phyloP scores from a whole-genome alignment of 2,888 invertebrate genomes.

The Drosophila testacea region DNA sequence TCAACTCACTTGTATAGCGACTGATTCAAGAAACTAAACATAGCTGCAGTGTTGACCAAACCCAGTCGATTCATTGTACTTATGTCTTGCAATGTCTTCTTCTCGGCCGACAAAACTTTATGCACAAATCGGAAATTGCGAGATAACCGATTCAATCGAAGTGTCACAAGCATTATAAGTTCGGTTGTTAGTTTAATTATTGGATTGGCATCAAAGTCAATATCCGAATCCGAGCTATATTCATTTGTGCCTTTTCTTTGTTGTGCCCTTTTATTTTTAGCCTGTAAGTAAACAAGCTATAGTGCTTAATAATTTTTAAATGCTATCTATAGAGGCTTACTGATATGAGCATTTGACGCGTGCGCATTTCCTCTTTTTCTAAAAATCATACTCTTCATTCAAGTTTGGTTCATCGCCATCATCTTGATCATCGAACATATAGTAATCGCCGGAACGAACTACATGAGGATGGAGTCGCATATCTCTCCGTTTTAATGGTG shows the following conservation, averaged over 20 bases:
- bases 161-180: conserved; percentile 54
- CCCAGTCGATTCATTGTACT: conserved; percentile 65
- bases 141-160: conserved; percentile 90
- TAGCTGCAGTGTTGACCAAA: conserved; percentile 65
- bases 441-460: conserved; percentile 98
- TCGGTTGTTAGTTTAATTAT: conserved; percentile 51
- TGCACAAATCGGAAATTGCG: conserved; percentile 97
- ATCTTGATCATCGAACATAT: conserved; percentile 97
- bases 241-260: conserved; percentile 1
- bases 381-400: conserved; percentile 86
- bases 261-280: conserved; percentile 6
- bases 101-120: conserved; percentile 93
- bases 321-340: conserved; percentile 28
- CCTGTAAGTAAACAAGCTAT: conserved; percentile 34
- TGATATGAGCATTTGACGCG: conserved; percentile 38
- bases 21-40: conserved; percentile 68
- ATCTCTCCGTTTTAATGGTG: conserved; percentile 44
- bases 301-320: background rate
- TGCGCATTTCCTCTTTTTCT: conserved; percentile 61
- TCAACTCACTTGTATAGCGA: conserved; percentile 58
- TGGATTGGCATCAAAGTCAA: conserved; percentile 58
- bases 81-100: conserved; percentile 92
- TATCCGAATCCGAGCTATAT: conserved; percentile 52
- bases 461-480: conserved; percentile 92
- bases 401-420: conserved; percentile 90